Percentiles rank a stretch among this genome's conserved stretches.
Conservation (phyloP, 2,888 invertebrate genomes). For the Thereva nobilitata region DNA sequence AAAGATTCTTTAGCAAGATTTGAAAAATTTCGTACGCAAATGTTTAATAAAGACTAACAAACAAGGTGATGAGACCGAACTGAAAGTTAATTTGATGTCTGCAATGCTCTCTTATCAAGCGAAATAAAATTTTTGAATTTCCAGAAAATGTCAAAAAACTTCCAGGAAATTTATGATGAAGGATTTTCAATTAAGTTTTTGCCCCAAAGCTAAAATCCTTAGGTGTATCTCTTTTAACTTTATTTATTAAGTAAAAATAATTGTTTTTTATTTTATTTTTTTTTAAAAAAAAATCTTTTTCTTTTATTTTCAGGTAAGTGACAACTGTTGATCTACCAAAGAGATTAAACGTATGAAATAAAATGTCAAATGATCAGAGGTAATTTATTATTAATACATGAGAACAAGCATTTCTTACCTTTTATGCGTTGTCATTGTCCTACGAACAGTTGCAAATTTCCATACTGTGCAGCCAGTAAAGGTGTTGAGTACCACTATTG, state of each 20-base stretch:
- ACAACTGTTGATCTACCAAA: no score
- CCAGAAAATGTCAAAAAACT: no score
- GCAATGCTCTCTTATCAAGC: no score
- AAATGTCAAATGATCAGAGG: neutral
- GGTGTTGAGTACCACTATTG: conserved; percentile 72
- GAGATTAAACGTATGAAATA: neutral
- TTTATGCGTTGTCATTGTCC: conserved; percentile 55
- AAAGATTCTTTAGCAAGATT: no score
- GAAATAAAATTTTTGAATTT: no score
- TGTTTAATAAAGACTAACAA: no score
- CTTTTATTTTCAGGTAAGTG: neutral
- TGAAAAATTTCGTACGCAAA: no score
- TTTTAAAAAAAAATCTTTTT: neutral
- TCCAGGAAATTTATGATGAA: neutral
- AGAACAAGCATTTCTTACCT: conserved; percentile 46
- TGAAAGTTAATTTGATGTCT: no score
- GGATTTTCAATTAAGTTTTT: neutral
- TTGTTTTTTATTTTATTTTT: no score
- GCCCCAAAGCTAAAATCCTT: neutral
- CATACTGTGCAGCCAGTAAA: conserved; percentile 72
- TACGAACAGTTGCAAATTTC: conserved; percentile 61
- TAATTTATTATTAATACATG: neutral
- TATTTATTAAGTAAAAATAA: no score
- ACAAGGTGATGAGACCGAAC: no score
- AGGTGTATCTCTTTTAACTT: no score